Evolutionary conservation across 2,113 vertebrate genomes (phyloP).

Genomic region (Forbesichthys papilliferus): DNA sequence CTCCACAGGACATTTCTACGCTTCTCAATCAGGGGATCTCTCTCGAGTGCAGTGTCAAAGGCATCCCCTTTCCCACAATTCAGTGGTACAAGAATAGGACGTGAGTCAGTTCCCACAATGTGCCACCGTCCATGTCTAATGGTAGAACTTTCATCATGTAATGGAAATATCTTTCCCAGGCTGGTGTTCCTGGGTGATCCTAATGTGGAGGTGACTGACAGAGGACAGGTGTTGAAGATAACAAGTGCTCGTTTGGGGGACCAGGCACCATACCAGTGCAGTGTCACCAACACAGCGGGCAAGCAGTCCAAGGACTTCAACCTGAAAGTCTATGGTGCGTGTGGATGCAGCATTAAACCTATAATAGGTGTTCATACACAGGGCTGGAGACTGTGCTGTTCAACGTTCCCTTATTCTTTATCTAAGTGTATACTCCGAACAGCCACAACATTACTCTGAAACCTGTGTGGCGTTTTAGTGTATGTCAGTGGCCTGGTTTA

Average conservation of each 20-base stretch:
- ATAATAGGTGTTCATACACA: neutral
- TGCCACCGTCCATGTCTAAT: neutral
- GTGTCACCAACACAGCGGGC: slow-evolving; percentile 85
- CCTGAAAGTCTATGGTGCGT: slow-evolving; percentile 84
- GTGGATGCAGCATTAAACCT: neutral
- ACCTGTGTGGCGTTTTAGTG: too few relatives aligned
- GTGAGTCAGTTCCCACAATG: slow-evolving; percentile 73
- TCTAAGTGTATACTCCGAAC: too few relatives aligned
- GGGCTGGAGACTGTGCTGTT: too few relatives aligned
- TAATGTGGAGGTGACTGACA: slow-evolving; percentile 82
- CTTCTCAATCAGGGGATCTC: slow-evolving; percentile 80
- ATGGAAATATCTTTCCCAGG: slow-evolving; percentile 63
- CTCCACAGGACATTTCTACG: slow-evolving; percentile 76
- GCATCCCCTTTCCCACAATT: slow-evolving; percentile 85
- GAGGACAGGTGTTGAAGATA: slow-evolving; percentile 84
- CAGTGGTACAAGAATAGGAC: slow-evolving; percentile 97
- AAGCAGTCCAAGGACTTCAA: slow-evolving; percentile 87
- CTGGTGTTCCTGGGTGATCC: slow-evolving; percentile 86
- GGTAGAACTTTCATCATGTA: neutral
- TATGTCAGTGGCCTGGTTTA: too few relatives aligned
- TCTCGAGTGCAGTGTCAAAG: slow-evolving; percentile 87
- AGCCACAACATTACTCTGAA: too few relatives aligned
- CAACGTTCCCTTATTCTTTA: too few relatives aligned
- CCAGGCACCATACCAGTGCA: slow-evolving; percentile 91
- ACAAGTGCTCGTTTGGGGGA: slow-evolving; percentile 84